Conservation (phyloP, 2,113 vertebrate species). For the Dolichallabes microphthalmus region DNA sequence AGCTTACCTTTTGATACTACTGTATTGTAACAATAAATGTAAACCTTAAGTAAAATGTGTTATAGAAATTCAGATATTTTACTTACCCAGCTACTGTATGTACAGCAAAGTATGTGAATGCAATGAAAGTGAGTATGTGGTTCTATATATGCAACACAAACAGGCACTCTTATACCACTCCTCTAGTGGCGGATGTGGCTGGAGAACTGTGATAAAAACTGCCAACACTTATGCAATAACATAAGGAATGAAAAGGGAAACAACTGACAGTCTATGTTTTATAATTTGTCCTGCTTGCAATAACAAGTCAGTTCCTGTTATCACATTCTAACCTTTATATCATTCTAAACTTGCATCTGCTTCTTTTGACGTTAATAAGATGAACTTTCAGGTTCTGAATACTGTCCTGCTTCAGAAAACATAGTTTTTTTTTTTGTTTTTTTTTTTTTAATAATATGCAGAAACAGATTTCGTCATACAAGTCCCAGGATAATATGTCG, state of each 20-base stretch:
- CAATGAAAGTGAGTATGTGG: not conserved
- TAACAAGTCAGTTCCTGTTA: not conserved
- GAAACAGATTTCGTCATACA: not conserved
- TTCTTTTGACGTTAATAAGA: not conserved
- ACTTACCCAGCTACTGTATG: conserved; percentile 3
- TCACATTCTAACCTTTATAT: not conserved
- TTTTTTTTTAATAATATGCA: too few relatives aligned
- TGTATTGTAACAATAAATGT: not conserved
- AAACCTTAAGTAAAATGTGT: not conserved
- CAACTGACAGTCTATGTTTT: not conserved
- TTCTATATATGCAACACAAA: not conserved
- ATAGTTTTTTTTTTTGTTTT: not conserved
- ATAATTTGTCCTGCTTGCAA: not conserved
- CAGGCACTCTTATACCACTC: not conserved
- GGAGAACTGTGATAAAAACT: not conserved
- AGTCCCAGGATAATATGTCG: not conserved
- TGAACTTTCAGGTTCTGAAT: not conserved
- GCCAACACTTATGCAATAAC: not conserved
- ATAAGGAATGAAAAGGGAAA: not conserved
- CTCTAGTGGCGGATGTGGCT: not conserved
- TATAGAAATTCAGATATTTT: not conserved
- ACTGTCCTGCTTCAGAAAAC: not conserved
- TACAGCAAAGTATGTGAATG: not conserved
- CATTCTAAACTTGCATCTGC: not conserved
- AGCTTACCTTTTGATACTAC: not conserved